Evolutionary conservation across 2,797 vertebrate genomes (phyloP).

Genomic region (Echiichthys vipera): DNA sequence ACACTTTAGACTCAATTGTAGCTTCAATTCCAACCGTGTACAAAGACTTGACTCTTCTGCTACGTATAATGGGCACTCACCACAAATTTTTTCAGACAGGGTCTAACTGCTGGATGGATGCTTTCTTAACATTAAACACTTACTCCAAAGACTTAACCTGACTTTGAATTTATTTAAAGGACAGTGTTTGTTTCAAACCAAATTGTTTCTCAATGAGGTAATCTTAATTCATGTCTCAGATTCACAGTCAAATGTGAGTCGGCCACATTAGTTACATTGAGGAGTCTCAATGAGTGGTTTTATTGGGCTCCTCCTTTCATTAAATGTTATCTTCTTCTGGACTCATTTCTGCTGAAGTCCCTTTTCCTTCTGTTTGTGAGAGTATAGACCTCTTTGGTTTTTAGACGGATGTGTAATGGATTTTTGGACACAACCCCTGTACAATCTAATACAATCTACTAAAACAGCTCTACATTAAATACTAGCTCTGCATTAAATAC

Average conservation of each 20-base stretch:
- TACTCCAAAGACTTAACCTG: slow-evolving; percentile 41
- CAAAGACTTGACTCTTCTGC: slow-evolving; percentile 28
- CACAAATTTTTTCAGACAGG: slow-evolving; percentile 48
- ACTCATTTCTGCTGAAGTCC: slow-evolving; percentile 39
- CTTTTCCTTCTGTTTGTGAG: slow-evolving; percentile 26
- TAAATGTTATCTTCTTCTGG: slow-evolving; percentile 54
- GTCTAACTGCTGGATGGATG: slow-evolving; percentile 39
- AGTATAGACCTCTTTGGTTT: slow-evolving; percentile 1
- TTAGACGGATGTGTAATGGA: not conserved
- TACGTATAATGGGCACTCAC: slow-evolving; percentile 44
- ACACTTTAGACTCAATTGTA: slow-evolving; percentile 57
- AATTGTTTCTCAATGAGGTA: slow-evolving; percentile 53
- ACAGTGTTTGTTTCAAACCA: slow-evolving; percentile 60
- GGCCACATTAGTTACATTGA: slow-evolving; percentile 72
- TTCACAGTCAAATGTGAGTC: slow-evolving; percentile 77
- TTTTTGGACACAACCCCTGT: not conserved
- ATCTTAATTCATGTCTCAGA: slow-evolving; percentile 80
- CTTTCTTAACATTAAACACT: slow-evolving; percentile 43
- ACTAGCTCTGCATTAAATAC: no score
- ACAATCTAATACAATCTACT: not conserved
- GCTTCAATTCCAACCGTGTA: slow-evolving; percentile 37
- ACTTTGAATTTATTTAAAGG: slow-evolving; percentile 65
- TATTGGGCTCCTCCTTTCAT: slow-evolving; percentile 54
- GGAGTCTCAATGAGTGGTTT: slow-evolving; percentile 60
- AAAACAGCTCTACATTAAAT: not conserved